Conservation (phyloP, 2,797 vertebrate genomes). For the Chrosomus eos region DNA sequence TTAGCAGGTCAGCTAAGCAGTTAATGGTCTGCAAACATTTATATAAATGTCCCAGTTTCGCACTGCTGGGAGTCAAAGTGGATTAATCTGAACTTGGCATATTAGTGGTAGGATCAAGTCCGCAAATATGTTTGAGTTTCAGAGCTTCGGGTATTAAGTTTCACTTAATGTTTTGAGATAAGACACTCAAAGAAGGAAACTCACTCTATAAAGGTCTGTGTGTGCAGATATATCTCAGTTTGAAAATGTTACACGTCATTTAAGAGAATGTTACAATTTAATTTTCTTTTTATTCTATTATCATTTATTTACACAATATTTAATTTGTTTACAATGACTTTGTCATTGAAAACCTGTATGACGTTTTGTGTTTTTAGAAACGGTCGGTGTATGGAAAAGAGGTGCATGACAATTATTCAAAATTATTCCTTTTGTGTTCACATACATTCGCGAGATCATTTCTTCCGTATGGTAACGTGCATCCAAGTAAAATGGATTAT, state of each 20-base stretch:
- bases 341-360: background rate
- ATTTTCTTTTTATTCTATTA: background rate
- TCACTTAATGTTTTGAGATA: background rate
- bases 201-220: background rate
- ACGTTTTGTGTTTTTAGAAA: background rate
- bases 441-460: background rate
- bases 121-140: background rate
- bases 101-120: constrained; percentile 18
- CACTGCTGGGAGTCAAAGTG: constrained; percentile 39
- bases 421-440: background rate
- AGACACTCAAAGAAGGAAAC: background rate
- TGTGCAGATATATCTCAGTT: background rate
- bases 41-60: constrained; percentile 30
- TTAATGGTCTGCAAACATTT: constrained; percentile 54
- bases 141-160: background rate
- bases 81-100: constrained; percentile 32
- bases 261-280: background rate
- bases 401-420: background rate
- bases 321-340: background rate
- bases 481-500: background rate
- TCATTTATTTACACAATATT: background rate
- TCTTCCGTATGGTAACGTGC: rapidly evolving
- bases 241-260: background rate
- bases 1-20: constrained; percentile 56
- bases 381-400: background rate